Evolutionary conservation across 2,113 vertebrate species (phyloP).

Genomic region (Dunckerocampus dactyliophorus): DNA sequence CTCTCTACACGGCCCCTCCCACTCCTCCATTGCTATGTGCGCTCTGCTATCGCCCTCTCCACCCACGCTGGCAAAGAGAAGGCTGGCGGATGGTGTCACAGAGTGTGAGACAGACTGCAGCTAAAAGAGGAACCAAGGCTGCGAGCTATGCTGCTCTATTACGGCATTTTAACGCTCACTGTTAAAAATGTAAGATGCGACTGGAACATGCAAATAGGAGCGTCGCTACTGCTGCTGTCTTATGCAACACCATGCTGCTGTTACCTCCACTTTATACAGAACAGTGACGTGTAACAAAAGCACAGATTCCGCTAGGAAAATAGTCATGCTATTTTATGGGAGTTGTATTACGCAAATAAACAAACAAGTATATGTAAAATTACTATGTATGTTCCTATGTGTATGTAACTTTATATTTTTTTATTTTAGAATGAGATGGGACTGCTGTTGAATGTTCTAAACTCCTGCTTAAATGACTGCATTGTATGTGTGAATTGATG

Average conservation of each 20-base stretch:
- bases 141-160: not conserved
- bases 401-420: too few species aligned
- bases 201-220: not conserved
- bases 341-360: too few species aligned
- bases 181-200: not conserved
- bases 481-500: too few species aligned
- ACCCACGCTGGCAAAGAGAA: constrained; percentile 20
- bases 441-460: too few species aligned
- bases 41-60: constrained; percentile 18
- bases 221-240: not conserved
- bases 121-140: constrained; percentile 8
- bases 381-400: too few species aligned
- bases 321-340: too few species aligned
- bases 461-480: too few species aligned
- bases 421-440: too few species aligned
- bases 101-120: constrained; percentile 13
- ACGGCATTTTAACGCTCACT: not conserved
- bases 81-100: constrained; percentile 29
- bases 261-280: not conserved
- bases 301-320: too few species aligned
- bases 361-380: too few species aligned
- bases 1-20: constrained; percentile 22
- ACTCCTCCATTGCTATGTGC: constrained; percentile 1
- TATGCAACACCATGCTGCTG: not conserved
- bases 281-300: not conserved